Conservation (phyloP, 2,113 vertebrate species). For the Picathartes gymnocephalus region DNA sequence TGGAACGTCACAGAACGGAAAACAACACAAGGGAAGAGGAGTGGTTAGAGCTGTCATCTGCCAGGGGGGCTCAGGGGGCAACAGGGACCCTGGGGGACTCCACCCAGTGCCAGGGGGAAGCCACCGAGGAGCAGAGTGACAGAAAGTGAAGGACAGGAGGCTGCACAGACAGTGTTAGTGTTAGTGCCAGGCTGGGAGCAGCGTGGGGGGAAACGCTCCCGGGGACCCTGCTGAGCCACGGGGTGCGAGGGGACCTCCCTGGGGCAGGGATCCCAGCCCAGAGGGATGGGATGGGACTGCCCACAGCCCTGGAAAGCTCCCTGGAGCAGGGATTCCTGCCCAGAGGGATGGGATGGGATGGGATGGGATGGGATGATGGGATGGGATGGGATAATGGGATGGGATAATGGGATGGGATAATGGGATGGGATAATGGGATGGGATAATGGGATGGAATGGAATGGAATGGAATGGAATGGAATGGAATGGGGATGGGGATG, state of each 20-base stretch:
- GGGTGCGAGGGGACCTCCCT: not conserved
- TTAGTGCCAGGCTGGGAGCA: slow-evolving; percentile 30
- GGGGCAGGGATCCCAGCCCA: too few relatives aligned
- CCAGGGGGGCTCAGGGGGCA: not conserved
- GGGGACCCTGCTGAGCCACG: not conserved
- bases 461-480: too few relatives aligned
- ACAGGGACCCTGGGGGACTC: not conserved
- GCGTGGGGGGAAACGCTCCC: not conserved
- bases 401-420: too few relatives aligned
- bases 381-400: too few relatives aligned
- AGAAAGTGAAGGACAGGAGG: not conserved
- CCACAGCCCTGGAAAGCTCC: not conserved
- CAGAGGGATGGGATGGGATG: too few relatives aligned
- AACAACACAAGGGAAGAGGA: slow-evolving; percentile 74
- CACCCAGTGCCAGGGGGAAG: not conserved
- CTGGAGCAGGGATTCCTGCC: too few relatives aligned
- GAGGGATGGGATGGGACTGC: too few relatives aligned
- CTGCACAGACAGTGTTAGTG: slow-evolving; percentile 51
- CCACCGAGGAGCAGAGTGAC: not conserved
- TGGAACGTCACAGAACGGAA: slow-evolving; percentile 82
- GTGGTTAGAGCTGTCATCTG: slow-evolving; percentile 61
- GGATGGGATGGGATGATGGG: too few relatives aligned
- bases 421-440: too few relatives aligned
- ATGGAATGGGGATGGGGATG: too few relatives aligned
- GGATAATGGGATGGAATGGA: too few relatives aligned